These are phyloP conservation scores for Myotis daubentonii DNA, from an alignment of 2,797 vertebrate species.

Conservation along the genomic window DNA sequence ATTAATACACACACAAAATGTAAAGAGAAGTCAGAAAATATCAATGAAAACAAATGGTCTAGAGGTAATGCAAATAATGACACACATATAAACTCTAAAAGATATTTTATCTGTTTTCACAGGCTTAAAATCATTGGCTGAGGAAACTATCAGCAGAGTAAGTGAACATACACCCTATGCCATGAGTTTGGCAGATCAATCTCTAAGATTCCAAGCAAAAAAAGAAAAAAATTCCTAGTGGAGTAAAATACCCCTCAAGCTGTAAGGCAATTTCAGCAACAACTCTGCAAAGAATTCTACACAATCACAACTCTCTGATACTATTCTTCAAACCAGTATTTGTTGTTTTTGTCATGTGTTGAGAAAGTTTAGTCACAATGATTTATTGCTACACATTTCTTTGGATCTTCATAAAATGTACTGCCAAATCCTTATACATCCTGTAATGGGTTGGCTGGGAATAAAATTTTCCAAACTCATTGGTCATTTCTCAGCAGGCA, in stretches of 20 bases:
- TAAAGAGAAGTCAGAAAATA: constrained; percentile 34
- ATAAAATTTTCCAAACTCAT: constrained; percentile 44
- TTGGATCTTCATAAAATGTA: constrained; percentile 48
- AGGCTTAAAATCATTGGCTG: not conserved
- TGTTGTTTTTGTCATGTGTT: constrained; percentile 16
- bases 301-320: constrained; percentile 38
- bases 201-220: constrained; percentile 5
- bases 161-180: not conserved
- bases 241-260: constrained; percentile 29
- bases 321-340: constrained; percentile 52
- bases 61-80: constrained; percentile 8
- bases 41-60: constrained; percentile 34
- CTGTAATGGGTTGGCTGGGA: not conserved
- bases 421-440: constrained; percentile 29
- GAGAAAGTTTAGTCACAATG: not conserved
- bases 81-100: not conserved
- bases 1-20: constrained; percentile 36
- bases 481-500: constrained; percentile 48
- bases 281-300: constrained; percentile 42
- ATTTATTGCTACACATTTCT: constrained; percentile 56
- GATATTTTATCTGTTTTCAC: constrained; percentile 41
- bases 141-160: constrained; percentile 7
- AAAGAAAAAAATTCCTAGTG: not conserved
- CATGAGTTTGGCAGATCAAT: constrained; percentile 23
- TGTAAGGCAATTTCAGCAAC: constrained; percentile 53